phyloP scores from a whole-genome alignment of 2,113 vertebrate species.

The Psittacula cyanocephala region DNA sequence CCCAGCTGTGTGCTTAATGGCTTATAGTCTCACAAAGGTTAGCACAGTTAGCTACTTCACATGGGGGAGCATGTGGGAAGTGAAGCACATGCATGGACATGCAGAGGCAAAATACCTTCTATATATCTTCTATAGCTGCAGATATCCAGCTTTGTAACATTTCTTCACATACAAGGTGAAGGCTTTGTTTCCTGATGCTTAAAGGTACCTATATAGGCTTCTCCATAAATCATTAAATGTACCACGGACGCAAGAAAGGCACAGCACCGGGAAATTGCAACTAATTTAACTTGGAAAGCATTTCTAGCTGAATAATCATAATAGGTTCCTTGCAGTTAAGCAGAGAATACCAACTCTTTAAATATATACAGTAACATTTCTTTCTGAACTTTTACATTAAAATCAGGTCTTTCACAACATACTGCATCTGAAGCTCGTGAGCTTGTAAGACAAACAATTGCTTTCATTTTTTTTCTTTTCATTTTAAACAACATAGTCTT shows the following conservation, averaged over 20 bases:
- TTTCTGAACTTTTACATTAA: background rate
- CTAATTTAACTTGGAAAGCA: background rate
- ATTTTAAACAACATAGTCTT: background rate
- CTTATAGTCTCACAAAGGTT: background rate
- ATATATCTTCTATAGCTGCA: background rate
- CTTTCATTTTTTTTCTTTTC: background rate
- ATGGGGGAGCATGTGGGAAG: background rate
- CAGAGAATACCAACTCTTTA: background rate
- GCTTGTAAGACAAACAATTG: background rate
- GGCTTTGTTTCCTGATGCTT: background rate
- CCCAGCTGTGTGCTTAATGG: background rate
- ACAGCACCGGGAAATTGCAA: background rate
- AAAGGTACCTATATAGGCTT: background rate
- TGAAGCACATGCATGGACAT: background rate
- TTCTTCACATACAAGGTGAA: background rate
- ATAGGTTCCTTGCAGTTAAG: background rate
- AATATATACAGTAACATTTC: background rate
- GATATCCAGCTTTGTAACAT: background rate
- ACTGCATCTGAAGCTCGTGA: background rate
- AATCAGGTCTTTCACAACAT: background rate
- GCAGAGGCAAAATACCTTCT: background rate
- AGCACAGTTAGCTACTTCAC: background rate
- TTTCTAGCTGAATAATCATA: background rate
- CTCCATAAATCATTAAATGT: background rate
- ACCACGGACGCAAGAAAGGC: background rate